These are phyloP conservation scores for Lottia scabra DNA, from an alignment of 2,888 invertebrate species.

Conservation along the genomic window DNA sequence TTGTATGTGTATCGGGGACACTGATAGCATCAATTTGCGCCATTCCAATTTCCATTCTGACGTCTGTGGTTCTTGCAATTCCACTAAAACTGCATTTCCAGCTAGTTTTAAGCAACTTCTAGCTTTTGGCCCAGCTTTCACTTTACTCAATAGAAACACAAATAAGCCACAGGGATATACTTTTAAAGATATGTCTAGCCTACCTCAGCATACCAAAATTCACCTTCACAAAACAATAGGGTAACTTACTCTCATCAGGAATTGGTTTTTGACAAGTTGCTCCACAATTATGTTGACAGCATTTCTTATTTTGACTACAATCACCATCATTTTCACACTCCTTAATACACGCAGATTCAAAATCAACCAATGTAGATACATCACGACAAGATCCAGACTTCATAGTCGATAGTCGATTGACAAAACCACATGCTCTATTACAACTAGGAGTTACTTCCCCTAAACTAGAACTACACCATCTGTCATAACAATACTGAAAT, in stretches of 20 bases:
- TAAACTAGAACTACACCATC: background rate
- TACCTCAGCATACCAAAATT: too few species aligned
- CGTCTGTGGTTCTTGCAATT: too few species aligned
- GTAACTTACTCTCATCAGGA: slow-evolving; percentile 24
- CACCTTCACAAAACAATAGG: too few species aligned
- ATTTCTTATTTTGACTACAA: slow-evolving; percentile 65
- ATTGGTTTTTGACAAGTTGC: slow-evolving; percentile 47
- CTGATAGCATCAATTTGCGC: too few species aligned
- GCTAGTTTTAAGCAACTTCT: too few species aligned
- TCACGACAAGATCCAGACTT: slow-evolving; percentile 67
- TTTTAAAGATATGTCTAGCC: too few species aligned
- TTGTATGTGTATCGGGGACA: too few species aligned
- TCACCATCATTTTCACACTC: slow-evolving; percentile 65
- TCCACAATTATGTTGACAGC: slow-evolving; percentile 64
- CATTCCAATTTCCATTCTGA: too few species aligned
- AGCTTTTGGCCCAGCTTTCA: too few species aligned
- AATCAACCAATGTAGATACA: slow-evolving; percentile 41
- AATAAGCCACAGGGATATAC: too few species aligned
- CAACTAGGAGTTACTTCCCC: slow-evolving; percentile 48
- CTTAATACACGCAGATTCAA: slow-evolving; percentile 63
- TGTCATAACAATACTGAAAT: slow-evolving; percentile 2
- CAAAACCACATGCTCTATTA: slow-evolving; percentile 59
- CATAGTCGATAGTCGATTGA: slow-evolving; percentile 53
- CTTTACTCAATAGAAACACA: too few species aligned
- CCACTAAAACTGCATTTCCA: too few species aligned